These are phyloP conservation scores for Phalloptychus januarius DNA, from an alignment of 2,797 vertebrate species.

Conservation along the genomic window DNA sequence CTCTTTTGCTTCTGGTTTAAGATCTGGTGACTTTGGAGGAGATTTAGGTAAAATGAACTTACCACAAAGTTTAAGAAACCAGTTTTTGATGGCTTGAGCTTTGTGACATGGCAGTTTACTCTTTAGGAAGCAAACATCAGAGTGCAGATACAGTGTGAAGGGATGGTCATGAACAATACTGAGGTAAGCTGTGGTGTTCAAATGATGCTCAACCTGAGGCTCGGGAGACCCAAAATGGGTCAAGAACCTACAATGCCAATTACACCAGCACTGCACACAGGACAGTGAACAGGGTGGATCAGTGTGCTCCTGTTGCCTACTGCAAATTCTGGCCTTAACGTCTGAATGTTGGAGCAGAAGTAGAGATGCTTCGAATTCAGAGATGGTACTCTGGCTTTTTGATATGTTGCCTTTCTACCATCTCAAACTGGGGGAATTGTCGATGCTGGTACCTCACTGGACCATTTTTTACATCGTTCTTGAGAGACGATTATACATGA, in stretches of 20 bases:
- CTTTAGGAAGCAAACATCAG: background rate
- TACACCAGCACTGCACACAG: background rate
- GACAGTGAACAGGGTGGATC: background rate
- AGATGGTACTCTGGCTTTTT: background rate
- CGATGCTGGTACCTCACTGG: background rate
- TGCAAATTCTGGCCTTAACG: background rate
- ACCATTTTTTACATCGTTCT: background rate
- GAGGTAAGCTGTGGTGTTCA: background rate
- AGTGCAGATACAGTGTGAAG: background rate
- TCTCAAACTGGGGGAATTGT: background rate
- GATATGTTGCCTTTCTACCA: background rate
- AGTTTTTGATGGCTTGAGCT: background rate
- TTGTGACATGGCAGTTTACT: background rate
- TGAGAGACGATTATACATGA: background rate
- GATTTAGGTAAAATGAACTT: background rate
- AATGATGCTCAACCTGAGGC: background rate
- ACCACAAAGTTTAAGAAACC: background rate
- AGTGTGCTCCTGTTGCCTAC: background rate
- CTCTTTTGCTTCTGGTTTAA: background rate
- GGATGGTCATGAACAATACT: background rate
- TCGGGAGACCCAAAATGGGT: background rate
- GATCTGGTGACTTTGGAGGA: background rate
- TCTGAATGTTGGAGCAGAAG: background rate
- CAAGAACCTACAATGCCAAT: background rate
- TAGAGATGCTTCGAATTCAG: background rate